Conservation (phyloP, 2,113 vertebrate species). For the Vireo altiloquus region DNA sequence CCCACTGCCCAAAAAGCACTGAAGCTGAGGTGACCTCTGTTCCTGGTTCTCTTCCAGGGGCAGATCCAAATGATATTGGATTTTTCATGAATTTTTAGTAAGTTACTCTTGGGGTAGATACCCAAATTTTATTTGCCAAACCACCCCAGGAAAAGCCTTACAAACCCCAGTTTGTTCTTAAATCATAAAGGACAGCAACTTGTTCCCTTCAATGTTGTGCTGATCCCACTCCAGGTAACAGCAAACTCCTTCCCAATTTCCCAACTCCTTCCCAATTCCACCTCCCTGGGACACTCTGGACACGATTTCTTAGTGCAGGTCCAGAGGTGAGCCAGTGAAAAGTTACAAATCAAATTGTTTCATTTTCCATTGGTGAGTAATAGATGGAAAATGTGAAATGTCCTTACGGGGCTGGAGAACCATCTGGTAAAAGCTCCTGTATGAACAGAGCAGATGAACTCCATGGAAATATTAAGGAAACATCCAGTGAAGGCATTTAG, state of each 20-base stretch:
- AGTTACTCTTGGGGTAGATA: neutral
- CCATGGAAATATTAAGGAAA: constrained; percentile 61
- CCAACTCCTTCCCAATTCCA: neutral
- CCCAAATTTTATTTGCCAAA: neutral
- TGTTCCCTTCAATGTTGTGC: neutral
- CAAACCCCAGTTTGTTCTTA: neutral
- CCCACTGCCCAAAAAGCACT: neutral
- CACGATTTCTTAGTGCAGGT: neutral
- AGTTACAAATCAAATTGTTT: neutral
- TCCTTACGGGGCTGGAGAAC: constrained; percentile 44
- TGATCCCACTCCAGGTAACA: neutral
- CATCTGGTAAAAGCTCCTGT: constrained; percentile 64
- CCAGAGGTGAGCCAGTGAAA: neutral
- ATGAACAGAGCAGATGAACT: constrained; percentile 54
- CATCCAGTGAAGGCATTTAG: constrained; percentile 38
- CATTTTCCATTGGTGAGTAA: constrained; percentile 51
- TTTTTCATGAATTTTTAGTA: neutral
- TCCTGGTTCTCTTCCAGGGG: neutral
- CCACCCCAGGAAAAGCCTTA: neutral
- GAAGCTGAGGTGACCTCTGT: rapidly evolving
- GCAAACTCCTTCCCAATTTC: neutral
- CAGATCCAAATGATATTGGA: neutral
- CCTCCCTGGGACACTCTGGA: neutral
- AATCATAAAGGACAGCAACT: neutral
- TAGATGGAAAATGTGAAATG: constrained; percentile 57